Evolutionary conservation across 2,888 invertebrate species (phyloP), one percentile per base, ranked within the genome.

Genomic region (Hirtodrosophila alboralis): DNA sequence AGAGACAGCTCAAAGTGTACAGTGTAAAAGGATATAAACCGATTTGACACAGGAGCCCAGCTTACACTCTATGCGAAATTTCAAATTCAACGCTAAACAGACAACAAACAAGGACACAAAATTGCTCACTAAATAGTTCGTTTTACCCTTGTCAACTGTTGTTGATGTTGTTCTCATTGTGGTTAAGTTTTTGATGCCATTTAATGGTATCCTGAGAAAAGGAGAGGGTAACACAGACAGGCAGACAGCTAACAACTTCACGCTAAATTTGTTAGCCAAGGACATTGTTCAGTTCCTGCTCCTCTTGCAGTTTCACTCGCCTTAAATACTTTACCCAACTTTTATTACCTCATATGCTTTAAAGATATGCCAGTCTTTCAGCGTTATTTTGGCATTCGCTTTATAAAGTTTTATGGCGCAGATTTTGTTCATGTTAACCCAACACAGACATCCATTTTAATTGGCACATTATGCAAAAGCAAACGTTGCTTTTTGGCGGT

Each of bases 261-360:
- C 68, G 69, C 45, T 63, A 58, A 68, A 68, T 68, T 59, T 68
- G 59, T 49, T 26, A 54, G 38, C 41, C 69, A 69, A 59, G 64
- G 43, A 63, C 40, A 40, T 41, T 8, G 16, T 47, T 36, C 21
- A 47, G 33, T 23, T 12, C 28, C 14, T 9, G 21, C 18, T 10
- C 31, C 16, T 6, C n/a, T 1, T 6, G 9, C 5, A 10, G 8
- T 13, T 21, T 5, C n/a, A 13, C 13, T 23, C 10, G 65, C 36
- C 41, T 36, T 43, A 36, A 66, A 52, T 37, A 31, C 43, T 47
- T 58, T 57, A 14, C 16, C 12, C 23, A 58, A 54, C 58, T 68
- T 54, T 63, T 51, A 58, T 58, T 54, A 28, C 27, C 34, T 41
- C 58, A 57, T 43, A 45, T 41, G 69, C 49, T 47, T 68, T 63